These are phyloP conservation scores for Drosophila mayaguana DNA, from an alignment of 2,888 invertebrate species.

Conservation along the genomic window DNA sequence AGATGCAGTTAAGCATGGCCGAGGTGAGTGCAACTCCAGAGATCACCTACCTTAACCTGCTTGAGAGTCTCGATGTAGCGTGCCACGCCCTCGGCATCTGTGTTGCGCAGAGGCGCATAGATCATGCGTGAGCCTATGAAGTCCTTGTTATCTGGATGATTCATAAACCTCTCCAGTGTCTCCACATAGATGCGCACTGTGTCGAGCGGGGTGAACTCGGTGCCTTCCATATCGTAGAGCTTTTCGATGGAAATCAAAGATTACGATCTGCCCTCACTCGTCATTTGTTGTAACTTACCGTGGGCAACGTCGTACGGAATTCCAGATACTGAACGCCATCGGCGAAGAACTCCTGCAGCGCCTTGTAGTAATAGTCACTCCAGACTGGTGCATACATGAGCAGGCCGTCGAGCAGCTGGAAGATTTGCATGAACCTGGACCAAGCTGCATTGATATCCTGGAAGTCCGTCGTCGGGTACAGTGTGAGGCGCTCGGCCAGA, in stretches of 20 bases:
- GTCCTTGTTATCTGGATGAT: slow-evolving; percentile 86
- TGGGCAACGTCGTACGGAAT: slow-evolving; percentile 88
- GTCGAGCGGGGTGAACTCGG: slow-evolving; percentile 86
- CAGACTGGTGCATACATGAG: slow-evolving; percentile 88
- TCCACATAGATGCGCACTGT: slow-evolving; percentile 87
- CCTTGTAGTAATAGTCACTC: slow-evolving; percentile 89
- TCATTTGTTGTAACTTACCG: slow-evolving; percentile 57
- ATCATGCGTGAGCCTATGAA: slow-evolving; percentile 90
- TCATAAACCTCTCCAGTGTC: slow-evolving; percentile 87
- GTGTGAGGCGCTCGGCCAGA: slow-evolving; percentile 86
- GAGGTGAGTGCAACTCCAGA: neutral
- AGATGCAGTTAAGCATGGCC: neutral
- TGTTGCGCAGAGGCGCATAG: slow-evolving; percentile 88
- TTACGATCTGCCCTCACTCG: neutral
- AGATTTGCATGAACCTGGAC: slow-evolving; percentile 87
- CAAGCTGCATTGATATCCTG: slow-evolving; percentile 87
- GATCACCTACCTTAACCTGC: slow-evolving; percentile 71
- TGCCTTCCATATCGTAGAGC: slow-evolving; percentile 89
- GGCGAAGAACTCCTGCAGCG: slow-evolving; percentile 87
- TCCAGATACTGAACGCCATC: slow-evolving; percentile 91
- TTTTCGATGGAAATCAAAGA: slow-evolving; percentile 14
- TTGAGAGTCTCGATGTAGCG: slow-evolving; percentile 85
- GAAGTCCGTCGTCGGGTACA: slow-evolving; percentile 86
- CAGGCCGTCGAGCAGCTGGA: slow-evolving; percentile 86
- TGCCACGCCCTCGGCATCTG: slow-evolving; percentile 83